A percentile compares a stretch with the other conserved stretches of the same genome.
phyloP scores from a whole-genome alignment of 2,113 vertebrate genomes.

The Pelecanus crispus region DNA sequence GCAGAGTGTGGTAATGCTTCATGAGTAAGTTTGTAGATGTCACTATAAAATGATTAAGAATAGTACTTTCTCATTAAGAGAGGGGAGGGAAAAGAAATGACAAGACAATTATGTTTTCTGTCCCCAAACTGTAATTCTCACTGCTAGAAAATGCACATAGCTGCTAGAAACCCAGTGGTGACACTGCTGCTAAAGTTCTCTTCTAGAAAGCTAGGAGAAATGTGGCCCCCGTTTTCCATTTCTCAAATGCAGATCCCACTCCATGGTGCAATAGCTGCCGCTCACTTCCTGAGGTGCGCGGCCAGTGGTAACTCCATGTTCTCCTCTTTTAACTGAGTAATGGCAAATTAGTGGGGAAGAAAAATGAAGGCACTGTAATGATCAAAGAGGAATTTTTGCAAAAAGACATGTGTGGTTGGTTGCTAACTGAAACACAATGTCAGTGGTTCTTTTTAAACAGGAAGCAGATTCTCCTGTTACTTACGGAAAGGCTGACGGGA shows the following conservation, averaged over 20 bases:
- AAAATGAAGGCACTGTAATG: not conserved
- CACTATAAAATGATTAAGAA: not conserved
- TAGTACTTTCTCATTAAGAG: not conserved
- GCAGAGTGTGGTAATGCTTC: not conserved
- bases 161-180: not conserved
- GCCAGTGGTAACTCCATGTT: not conserved
- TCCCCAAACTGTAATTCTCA: not conserved
- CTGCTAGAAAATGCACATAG: not conserved
- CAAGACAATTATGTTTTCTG: not conserved
- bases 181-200: not conserved
- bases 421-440: conserved; percentile 30
- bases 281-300: not conserved
- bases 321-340: not conserved
- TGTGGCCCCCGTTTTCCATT: not conserved
- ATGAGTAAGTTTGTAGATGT: not conserved
- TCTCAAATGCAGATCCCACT: not conserved
- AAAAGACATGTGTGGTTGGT: not conserved
- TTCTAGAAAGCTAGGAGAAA: not conserved
- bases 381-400: conserved; percentile 9
- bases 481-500: not conserved
- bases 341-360: not conserved
- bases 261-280: not conserved
- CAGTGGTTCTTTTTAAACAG: not conserved
- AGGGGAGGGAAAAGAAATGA: not conserved
- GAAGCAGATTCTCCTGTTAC: not conserved